These are phyloP conservation scores for Choristoneura fumiferana DNA, from an alignment of 1,140 invertebrate genomes.

Conservation along the genomic window DNA sequence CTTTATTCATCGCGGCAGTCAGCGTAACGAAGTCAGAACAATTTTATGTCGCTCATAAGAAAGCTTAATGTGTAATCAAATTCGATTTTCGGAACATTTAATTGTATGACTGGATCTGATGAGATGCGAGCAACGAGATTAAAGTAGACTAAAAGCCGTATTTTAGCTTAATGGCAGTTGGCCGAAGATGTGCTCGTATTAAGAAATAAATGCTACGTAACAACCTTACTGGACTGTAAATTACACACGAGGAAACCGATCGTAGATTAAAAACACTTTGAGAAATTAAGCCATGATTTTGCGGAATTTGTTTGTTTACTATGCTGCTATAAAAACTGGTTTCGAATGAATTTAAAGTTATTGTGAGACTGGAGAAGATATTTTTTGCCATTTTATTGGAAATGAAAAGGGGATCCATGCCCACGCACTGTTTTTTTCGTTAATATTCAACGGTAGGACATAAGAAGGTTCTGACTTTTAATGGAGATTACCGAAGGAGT, in stretches of 20 bases:
- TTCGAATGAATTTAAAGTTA: background rate
- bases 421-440: background rate
- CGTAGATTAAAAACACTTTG: conserved; percentile 26
- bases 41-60: conserved; percentile 51
- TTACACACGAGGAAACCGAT: conserved; percentile 35
- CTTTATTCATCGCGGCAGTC: conserved; percentile 40
- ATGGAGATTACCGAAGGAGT: too few species aligned
- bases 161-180: conserved; percentile 47
- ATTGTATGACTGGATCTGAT: conserved; percentile 40
- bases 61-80: conserved; percentile 50
- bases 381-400: conserved; percentile 3
- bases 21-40: conserved; percentile 48
- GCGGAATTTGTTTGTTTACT: conserved; percentile 3
- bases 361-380: background rate
- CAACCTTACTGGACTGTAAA: conserved; percentile 32
- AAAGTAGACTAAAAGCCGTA: conserved; percentile 43
- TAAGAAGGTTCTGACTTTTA: too few species aligned
- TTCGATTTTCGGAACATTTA: conserved; percentile 50
- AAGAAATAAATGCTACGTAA: conserved; percentile 43
- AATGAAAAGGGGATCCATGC: conserved; percentile 1
- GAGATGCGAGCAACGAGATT: conserved; percentile 39
- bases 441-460: background rate
- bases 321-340: background rate
- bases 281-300: conserved; percentile 2
- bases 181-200: conserved; percentile 35